Percentiles rank a stretch among this genome's conserved stretches.
Conservation (phyloP, 2,113 vertebrate genomes). For the Paradisaea rubra region DNA sequence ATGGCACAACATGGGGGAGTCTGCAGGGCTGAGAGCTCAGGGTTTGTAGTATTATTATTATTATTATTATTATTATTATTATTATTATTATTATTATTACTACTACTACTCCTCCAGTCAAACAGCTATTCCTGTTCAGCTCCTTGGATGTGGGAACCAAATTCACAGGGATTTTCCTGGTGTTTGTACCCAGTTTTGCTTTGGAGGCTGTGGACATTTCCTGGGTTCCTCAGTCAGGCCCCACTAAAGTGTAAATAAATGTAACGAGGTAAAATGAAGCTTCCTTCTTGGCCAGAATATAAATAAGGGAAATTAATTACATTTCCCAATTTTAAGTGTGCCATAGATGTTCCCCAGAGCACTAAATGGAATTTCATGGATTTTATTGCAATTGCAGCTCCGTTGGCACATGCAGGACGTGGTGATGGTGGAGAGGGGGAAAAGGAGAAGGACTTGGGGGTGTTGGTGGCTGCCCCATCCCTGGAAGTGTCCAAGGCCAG, state of each 20-base stretch:
- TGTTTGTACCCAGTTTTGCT: neutral
- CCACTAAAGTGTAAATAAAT: neutral
- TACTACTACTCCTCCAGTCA: too few species aligned
- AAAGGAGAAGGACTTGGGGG: neutral
- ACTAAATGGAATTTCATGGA: neutral
- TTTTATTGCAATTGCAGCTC: neutral
- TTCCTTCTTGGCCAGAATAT: neutral
- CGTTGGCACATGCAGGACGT: rapidly evolving
- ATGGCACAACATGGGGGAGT: rapidly evolving
- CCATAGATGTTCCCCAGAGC: neutral
- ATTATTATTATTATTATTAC: neutral
- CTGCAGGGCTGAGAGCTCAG: neutral
- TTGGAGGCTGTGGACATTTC: neutral
- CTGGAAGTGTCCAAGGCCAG: neutral
- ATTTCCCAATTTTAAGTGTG: neutral
- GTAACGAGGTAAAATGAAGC: neutral
- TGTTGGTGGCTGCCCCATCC: neutral
- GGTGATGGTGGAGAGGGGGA: rapidly evolving
- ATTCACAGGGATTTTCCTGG: neutral
- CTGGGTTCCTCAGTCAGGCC: neutral
- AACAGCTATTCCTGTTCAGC: too few species aligned
- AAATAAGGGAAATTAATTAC: constrained; percentile 25
- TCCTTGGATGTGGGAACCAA: neutral
- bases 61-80: neutral
- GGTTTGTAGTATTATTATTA: neutral